Conservation (phyloP, 2,888 invertebrate genomes). For the Lasius fuliginosus region DNA sequence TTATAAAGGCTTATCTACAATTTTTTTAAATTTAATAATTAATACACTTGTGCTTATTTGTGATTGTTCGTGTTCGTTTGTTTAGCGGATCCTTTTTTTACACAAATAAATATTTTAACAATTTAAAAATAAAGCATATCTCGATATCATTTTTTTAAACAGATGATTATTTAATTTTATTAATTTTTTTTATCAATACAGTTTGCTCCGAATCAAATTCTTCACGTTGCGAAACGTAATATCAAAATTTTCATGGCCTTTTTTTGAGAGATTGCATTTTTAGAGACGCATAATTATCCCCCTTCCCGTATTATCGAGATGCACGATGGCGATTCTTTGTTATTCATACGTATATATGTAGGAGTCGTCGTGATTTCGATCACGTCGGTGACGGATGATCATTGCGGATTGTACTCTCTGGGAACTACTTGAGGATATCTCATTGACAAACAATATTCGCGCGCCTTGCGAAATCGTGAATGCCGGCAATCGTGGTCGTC, state of each 20-base stretch:
- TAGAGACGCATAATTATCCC: slow-evolving; percentile 37
- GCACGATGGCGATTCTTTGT: slow-evolving; percentile 16
- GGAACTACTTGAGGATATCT: slow-evolving; percentile 67
- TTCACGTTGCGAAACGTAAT: background rate
- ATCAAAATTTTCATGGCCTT: slow-evolving; percentile 15
- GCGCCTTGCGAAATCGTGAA: slow-evolving; percentile 66
- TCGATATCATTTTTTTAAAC: background rate
- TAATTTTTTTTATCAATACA: background rate
- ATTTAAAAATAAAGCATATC: no score
- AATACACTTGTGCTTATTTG: no score
- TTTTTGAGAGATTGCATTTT: slow-evolving; percentile 10
- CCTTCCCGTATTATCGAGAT: slow-evolving; percentile 4
- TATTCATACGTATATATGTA: slow-evolving; percentile 29
- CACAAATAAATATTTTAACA: no score
- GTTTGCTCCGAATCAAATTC: background rate
- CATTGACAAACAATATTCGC: slow-evolving; percentile 77
- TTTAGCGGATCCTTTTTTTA: no score
- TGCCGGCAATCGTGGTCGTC: slow-evolving; percentile 53
- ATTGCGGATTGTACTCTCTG: slow-evolving; percentile 64
- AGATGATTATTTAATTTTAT: background rate
- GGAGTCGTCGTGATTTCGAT: slow-evolving; percentile 75
- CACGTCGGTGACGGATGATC: slow-evolving; percentile 76
- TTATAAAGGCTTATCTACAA: no score
- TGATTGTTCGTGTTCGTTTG: no score
- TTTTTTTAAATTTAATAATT: no score